phyloP scores from a whole-genome alignment of 2,113 vertebrate genomes.

The Mungos mungo region DNA sequence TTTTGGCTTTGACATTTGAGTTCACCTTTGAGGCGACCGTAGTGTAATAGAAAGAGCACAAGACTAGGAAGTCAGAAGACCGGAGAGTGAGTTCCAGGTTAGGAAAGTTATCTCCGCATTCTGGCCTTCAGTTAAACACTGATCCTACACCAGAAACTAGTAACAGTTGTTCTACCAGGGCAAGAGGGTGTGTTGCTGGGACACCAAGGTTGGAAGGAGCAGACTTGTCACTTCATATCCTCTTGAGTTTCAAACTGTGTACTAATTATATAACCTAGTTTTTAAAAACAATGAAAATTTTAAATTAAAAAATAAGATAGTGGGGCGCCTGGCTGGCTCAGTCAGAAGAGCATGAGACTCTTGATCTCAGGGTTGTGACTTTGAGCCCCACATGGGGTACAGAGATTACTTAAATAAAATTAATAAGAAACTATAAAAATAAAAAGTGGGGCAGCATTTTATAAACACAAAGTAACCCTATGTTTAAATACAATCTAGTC shows the following conservation, averaged over 20 bases:
- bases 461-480: not conserved
- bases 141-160: not conserved
- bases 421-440: too few relatives aligned
- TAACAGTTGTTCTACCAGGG: not conserved
- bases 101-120: not conserved
- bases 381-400: not conserved
- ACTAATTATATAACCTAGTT: not conserved
- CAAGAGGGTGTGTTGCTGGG: not conserved
- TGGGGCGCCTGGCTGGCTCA: not conserved
- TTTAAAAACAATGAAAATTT: constrained; percentile 5
- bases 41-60: not conserved
- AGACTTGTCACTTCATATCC: not conserved
- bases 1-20: constrained; percentile 40
- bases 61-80: not conserved
- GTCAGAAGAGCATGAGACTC: not conserved
- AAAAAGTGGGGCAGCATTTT: constrained; percentile 29
- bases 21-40: constrained; percentile 20
- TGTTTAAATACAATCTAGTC: constrained; percentile 36
- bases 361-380: not conserved
- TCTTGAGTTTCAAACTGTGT: constrained; percentile 18
- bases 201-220: not conserved
- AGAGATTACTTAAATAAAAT: not conserved
- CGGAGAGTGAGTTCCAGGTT: not conserved
- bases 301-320: not conserved
- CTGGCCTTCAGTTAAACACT: not conserved